phyloP scores from a whole-genome alignment of 2,797 vertebrate species.

The Jordanella pulchra region DNA sequence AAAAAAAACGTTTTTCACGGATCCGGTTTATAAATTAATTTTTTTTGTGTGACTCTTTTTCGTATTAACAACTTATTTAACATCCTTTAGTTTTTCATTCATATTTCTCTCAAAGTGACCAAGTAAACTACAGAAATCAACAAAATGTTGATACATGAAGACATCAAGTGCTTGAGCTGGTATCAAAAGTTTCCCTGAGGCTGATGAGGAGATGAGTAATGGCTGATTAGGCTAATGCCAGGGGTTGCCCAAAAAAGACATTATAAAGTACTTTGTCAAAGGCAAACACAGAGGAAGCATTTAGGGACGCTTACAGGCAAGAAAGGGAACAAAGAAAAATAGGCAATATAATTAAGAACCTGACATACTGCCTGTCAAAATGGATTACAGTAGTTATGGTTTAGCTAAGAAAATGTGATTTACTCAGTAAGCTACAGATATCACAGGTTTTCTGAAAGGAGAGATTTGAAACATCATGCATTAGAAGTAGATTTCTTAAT shows the following conservation, averaged over 20 bases:
- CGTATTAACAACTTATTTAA: neutral
- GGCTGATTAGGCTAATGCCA: conserved; percentile 13
- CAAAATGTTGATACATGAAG: conserved; percentile 1
- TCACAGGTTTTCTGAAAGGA: no score
- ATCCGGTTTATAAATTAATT: neutral
- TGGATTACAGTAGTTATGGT: neutral
- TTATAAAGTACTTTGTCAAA: conserved; percentile 12
- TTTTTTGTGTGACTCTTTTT: neutral
- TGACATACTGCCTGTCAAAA: neutral
- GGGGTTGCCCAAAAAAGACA: conserved; percentile 6
- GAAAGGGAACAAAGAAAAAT: neutral
- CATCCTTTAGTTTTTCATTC: no score
- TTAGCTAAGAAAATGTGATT: neutral
- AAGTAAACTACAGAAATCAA: neutral
- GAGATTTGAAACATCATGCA: neutral
- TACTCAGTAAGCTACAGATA: neutral
- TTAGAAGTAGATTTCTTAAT: neutral
- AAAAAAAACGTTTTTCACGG: neutral
- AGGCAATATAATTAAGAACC: neutral
- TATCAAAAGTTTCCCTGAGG: conserved; percentile 1
- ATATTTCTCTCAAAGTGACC: neutral
- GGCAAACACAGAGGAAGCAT: neutral
- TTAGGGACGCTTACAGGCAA: neutral
- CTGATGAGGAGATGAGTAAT: conserved; percentile 5
- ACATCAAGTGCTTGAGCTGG: conserved; percentile 9